Conservation (phyloP, 1,140 invertebrate species). For the Intoshia linei region DNA sequence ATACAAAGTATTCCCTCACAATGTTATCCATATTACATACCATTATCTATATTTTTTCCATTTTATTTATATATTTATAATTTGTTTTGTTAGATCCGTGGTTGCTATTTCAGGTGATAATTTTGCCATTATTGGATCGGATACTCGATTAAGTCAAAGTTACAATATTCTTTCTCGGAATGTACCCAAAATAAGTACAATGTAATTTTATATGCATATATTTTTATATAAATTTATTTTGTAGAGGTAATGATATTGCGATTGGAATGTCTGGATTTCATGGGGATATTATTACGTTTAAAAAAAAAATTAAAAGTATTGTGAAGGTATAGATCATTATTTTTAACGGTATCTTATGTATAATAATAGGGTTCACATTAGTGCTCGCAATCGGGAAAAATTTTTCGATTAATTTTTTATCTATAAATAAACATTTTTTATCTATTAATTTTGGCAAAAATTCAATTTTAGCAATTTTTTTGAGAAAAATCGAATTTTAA, state of each 20-base stretch:
- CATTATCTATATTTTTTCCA: too few relatives aligned
- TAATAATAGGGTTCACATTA: too few relatives aligned
- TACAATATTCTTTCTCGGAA: slow-evolving; percentile 55
- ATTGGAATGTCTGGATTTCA: slow-evolving; percentile 66
- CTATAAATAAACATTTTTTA: too few relatives aligned
- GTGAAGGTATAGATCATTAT: slow-evolving; percentile 32
- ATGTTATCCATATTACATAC: too few relatives aligned
- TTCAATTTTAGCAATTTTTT: too few relatives aligned
- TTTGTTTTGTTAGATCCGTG: slow-evolving; percentile 16
- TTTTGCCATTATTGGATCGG: slow-evolving; percentile 50
- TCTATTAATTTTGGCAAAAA: too few relatives aligned
- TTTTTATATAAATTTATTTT: slow-evolving; percentile 9
- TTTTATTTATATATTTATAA: slow-evolving; percentile 6
- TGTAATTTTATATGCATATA: slow-evolving; percentile 22
- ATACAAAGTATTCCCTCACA: too few relatives aligned
- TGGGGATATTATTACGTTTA: slow-evolving; percentile 76
- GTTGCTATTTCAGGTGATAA: slow-evolving; percentile 58
- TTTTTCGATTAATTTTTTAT: too few relatives aligned
- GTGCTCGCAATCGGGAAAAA: too few relatives aligned
- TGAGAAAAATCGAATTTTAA: too few relatives aligned
- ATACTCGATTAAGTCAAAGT: slow-evolving; percentile 61
- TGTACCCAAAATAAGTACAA: slow-evolving; percentile 30
- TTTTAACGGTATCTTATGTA: slow-evolving; percentile 2
- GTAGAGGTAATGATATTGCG: slow-evolving; percentile 39
- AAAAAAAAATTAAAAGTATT: slow-evolving; percentile 43